Evolutionary conservation across 37 sponge, comb jelly and placozoan species (phyloP).

Genomic region (Diacarnus erythraeanus): DNA sequence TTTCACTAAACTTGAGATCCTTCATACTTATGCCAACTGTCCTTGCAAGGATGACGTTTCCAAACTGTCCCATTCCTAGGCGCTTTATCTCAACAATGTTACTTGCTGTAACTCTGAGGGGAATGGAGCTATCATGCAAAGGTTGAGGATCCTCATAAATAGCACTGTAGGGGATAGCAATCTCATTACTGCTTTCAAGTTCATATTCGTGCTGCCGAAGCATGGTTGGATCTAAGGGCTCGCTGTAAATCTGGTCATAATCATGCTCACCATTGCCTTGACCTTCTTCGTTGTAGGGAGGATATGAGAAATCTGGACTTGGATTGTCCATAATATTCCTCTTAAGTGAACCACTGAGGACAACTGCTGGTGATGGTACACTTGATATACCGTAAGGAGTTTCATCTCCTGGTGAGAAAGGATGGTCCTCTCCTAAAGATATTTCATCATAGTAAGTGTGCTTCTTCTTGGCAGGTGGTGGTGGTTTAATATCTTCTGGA

Average conservation of each 20-base stretch:
- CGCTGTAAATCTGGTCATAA: slow-evolving; percentile 70
- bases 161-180: slow-evolving; percentile 62
- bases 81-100: slow-evolving; percentile 57
- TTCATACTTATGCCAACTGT: slow-evolving; percentile 45
- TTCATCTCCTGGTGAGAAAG: neutral
- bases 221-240: slow-evolving; percentile 63
- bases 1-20: slow-evolving; percentile 59
- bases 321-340: slow-evolving; percentile 10
- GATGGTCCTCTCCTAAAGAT: neutral
- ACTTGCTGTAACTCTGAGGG: slow-evolving; percentile 26
- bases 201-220: slow-evolving; percentile 29
- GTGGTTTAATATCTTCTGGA: slow-evolving; percentile 38
- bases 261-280: slow-evolving; percentile 16
- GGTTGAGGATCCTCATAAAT: slow-evolving; percentile 65
- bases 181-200: neutral
- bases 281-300: slow-evolving; percentile 37
- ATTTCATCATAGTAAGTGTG: slow-evolving; percentile 49
- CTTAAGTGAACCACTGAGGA: slow-evolving; percentile 59
- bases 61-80: slow-evolving; percentile 81
- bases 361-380: slow-evolving; percentile 57
- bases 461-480: neutral
- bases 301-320: slow-evolving; percentile 52
- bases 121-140: neutral
- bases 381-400: slow-evolving; percentile 11
- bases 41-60: slow-evolving; percentile 67